Evolutionary conservation across 2,113 vertebrate species (phyloP).

Genomic region (Rhineura floridana): DNA sequence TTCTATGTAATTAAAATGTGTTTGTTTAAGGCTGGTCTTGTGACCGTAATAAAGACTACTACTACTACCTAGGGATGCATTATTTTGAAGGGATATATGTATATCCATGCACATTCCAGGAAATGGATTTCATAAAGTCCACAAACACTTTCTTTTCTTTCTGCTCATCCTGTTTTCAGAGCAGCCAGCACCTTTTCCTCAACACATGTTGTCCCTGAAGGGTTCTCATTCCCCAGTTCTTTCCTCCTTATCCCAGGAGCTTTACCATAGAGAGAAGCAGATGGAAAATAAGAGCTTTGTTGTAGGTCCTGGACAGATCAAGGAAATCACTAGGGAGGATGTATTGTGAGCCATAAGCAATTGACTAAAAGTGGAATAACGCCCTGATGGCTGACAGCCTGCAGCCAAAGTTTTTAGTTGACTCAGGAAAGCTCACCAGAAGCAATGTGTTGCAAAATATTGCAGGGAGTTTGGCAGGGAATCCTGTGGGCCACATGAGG

Average conservation of each 20-base stretch:
- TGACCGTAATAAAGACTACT: no score
- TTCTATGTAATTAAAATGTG: no score
- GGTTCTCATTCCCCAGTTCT: not conserved
- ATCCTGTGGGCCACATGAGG: not conserved
- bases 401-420: not conserved
- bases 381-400: no score
- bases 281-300: not conserved
- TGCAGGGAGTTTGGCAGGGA: not conserved
- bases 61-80: not conserved
- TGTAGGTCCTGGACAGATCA: not conserved
- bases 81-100: not conserved
- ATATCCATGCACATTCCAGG: not conserved
- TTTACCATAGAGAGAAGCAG: not conserved
- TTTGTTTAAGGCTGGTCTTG: no score
- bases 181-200: not conserved
- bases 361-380: not conserved
- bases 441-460: not conserved
- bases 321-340: not conserved
- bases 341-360: not conserved
- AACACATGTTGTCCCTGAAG: not conserved
- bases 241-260: not conserved
- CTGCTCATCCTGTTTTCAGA: not conserved
- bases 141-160: not conserved
- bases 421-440: not conserved
- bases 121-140: not conserved